Evolutionary conservation across 2,888 invertebrate genomes (phyloP).

Genomic region (Leptinotarsa juncta): DNA sequence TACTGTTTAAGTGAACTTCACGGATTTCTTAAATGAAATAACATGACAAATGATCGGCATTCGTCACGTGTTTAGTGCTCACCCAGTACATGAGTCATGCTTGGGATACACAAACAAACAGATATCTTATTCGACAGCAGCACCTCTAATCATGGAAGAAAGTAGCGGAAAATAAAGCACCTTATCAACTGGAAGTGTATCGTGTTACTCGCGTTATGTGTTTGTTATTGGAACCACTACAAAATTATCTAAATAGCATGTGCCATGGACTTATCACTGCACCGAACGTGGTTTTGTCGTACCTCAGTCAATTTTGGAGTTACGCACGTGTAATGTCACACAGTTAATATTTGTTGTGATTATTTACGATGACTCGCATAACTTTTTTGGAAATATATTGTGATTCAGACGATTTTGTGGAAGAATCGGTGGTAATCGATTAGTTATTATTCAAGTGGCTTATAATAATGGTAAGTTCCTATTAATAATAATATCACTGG

Average conservation of each 20-base stretch:
- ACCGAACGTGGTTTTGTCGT: slow-evolving; percentile 3
- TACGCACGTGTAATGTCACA: background rate
- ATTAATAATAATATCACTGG: no score
- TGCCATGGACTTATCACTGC: background rate
- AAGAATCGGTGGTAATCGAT: background rate
- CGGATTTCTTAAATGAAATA: no score
- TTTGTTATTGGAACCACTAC: background rate
- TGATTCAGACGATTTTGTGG: background rate
- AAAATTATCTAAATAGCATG: slow-evolving; percentile 1
- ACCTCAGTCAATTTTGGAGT: background rate
- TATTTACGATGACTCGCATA: background rate
- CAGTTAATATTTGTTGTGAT: background rate
- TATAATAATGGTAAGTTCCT: background rate
- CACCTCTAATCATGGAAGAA: background rate
- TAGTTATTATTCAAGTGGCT: background rate
- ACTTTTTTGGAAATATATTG: background rate
- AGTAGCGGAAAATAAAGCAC: background rate
- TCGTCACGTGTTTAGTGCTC: background rate
- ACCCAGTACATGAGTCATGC: background rate
- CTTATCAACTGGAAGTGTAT: background rate
- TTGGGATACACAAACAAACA: background rate
- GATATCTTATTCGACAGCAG: background rate
- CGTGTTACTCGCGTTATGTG: background rate
- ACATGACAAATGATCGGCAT: no score
- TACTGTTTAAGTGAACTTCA: no score